Conservation (phyloP, 1,140 invertebrate genomes). For the Drosophila dunni region DNA sequence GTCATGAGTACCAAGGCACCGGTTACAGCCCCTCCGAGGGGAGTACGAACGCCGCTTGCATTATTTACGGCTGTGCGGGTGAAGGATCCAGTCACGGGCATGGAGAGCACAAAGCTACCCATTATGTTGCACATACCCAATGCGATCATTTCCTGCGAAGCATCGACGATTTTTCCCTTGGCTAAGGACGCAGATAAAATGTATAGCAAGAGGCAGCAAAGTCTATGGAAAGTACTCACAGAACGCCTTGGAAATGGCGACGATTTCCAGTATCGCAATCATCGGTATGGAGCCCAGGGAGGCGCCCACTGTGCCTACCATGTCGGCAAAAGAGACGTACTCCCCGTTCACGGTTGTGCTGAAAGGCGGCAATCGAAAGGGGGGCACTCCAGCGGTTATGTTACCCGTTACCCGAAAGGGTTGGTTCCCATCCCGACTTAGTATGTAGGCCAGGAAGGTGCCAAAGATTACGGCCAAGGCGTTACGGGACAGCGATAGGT, state of each 20-base stretch:
- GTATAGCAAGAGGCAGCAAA: neutral
- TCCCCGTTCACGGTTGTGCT: constrained; percentile 85
- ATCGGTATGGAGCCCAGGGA: constrained; percentile 90
- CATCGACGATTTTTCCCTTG: constrained; percentile 91
- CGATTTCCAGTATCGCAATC: constrained; percentile 91
- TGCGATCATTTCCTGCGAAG: constrained; percentile 94
- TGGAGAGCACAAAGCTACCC: constrained; percentile 94
- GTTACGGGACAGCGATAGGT: constrained; percentile 92
- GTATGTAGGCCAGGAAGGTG: constrained; percentile 88
- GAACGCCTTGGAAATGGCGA: constrained; percentile 95
- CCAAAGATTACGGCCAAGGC: constrained; percentile 91
- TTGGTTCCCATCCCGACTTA: constrained; percentile 85
- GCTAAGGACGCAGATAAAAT: constrained; percentile 86
- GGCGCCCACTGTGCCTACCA: constrained; percentile 88
- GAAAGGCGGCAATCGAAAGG: constrained; percentile 88
- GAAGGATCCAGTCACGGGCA: constrained; percentile 95
- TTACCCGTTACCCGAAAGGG: constrained; percentile 89
- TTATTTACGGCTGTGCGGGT: constrained; percentile 96
- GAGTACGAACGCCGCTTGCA: constrained; percentile 94
- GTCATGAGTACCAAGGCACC: constrained; percentile 89
- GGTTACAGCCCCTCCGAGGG: constrained; percentile 92
- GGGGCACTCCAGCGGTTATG: constrained; percentile 88
- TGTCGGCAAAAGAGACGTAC: constrained; percentile 86
- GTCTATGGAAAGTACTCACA: constrained; percentile 85
- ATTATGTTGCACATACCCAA: constrained; percentile 93